These are phyloP conservation scores for Scaptomyza caliginosa DNA, from an alignment of 2,888 invertebrate genomes.

Conservation along the genomic window DNA sequence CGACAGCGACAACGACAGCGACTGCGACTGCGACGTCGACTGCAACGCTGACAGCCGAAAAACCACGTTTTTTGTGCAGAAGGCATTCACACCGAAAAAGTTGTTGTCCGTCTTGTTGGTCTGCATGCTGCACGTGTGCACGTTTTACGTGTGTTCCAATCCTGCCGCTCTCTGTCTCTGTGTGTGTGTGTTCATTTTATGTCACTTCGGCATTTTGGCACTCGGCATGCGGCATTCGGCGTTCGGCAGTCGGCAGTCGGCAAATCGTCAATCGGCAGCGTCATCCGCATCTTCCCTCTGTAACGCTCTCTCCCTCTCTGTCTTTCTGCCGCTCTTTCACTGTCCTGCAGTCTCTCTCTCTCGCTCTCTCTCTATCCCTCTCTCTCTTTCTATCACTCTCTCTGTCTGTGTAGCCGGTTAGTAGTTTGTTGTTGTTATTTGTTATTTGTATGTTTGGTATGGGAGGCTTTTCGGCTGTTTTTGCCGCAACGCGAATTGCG, in stretches of 20 bases:
- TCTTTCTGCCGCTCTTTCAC: slow-evolving; percentile 8
- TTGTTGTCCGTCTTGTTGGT: slow-evolving; percentile 34
- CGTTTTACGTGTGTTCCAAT: slow-evolving; percentile 43
- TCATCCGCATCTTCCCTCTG: slow-evolving; percentile 27
- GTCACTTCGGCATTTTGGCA: slow-evolving; percentile 16
- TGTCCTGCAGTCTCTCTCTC: slow-evolving; percentile 20
- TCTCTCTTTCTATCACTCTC: not conserved
- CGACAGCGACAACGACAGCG: slow-evolving; percentile 25
- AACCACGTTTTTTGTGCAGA: slow-evolving; percentile 82
- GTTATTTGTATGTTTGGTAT: slow-evolving; percentile 4
- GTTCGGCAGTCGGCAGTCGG: slow-evolving; percentile 18
- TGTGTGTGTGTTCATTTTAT: slow-evolving; percentile 5
- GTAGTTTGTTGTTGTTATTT: slow-evolving; percentile 25
- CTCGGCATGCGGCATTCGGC: slow-evolving; percentile 16
- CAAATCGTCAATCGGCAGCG: slow-evolving; percentile 15
- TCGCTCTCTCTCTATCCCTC: not conserved
- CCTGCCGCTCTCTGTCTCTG: not conserved
- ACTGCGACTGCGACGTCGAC: slow-evolving; percentile 38
- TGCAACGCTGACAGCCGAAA: slow-evolving; percentile 62
- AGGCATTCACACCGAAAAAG: slow-evolving; percentile 84
- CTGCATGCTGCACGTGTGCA: slow-evolving; percentile 67
- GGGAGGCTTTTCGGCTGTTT: slow-evolving; percentile 43
- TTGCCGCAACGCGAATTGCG: slow-evolving; percentile 55
- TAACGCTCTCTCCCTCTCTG: not conserved
- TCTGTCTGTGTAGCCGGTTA: slow-evolving; percentile 38